These are phyloP conservation scores for Orussus abietinus DNA, from an alignment of 1,140 invertebrate species.

Conservation along the genomic window DNA sequence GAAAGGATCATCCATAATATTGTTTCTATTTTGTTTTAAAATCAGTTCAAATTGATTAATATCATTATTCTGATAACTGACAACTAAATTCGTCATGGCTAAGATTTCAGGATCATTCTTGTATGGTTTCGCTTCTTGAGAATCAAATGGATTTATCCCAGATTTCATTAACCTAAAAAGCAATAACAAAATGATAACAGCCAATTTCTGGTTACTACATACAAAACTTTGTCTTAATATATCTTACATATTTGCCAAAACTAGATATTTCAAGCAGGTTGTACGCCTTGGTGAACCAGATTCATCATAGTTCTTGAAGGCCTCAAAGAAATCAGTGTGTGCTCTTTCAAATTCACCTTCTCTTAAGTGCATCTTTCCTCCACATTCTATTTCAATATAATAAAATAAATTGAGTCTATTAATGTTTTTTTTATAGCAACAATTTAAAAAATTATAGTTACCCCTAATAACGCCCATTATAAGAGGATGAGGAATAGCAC, in stretches of 20 bases:
- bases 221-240: conserved; percentile 11
- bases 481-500: conserved; percentile 98
- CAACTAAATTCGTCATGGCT: conserved; percentile 98
- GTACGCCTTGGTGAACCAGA: conserved; percentile 96
- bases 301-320: conserved; percentile 99
- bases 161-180: conserved; percentile 92
- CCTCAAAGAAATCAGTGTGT: conserved; percentile 99
- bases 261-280: conserved; percentile 97
- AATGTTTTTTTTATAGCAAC: too few species aligned
- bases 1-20: conserved; percentile 99
- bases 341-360: conserved; percentile 99
- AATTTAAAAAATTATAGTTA: conserved; percentile 38
- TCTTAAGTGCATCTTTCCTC: conserved; percentile 98
- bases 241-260: conserved; percentile 92
- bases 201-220: conserved; percentile 3
- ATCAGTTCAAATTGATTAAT: conserved; percentile 99
- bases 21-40: conserved; percentile 89
- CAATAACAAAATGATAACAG: too few species aligned
- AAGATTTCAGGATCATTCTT: conserved; percentile 99
- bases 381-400: conserved; percentile 69
- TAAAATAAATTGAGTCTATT: conserved; percentile 5
- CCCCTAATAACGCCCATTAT: conserved; percentile 99
- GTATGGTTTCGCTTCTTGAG: conserved; percentile 99
- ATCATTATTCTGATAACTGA: conserved; percentile 98
- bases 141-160: conserved; percentile 99